Evolutionary conservation across 2,113 vertebrate species (phyloP).

Genomic region (Nycticryphes semicollaris): DNA sequence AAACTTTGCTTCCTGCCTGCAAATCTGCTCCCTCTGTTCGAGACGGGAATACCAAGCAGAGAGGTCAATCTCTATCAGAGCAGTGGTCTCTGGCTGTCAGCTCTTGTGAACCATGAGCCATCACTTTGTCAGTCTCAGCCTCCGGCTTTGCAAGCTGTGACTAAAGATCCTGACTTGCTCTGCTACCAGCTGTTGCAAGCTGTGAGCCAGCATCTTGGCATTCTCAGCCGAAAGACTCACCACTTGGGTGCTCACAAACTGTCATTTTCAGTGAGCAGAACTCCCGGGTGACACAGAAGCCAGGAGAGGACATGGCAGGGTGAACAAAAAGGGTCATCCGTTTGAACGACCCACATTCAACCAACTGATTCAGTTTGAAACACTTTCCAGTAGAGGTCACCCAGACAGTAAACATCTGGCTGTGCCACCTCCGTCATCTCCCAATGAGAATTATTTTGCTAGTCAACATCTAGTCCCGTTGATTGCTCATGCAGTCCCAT

Average conservation of each 20-base stretch:
- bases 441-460: not conserved
- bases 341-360: not conserved
- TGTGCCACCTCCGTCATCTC: not conserved
- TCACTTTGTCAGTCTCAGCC: not conserved
- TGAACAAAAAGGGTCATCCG: not conserved
- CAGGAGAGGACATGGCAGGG: not conserved
- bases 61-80: not conserved
- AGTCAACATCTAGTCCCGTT: not conserved
- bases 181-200: constrained; percentile 23
- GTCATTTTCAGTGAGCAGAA: not conserved
- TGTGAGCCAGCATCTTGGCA: constrained; percentile 47
- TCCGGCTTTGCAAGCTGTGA: not conserved
- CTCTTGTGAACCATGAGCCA: not conserved
- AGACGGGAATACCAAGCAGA: not conserved
- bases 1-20: not conserved
- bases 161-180: not conserved
- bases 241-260: not conserved
- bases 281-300: not conserved
- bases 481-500: not conserved
- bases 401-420: constrained; percentile 34
- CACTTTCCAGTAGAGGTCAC: constrained; percentile 4
- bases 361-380: constrained; percentile 2
- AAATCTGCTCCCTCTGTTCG: not conserved
- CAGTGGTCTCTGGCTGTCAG: not conserved
- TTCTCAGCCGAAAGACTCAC: constrained; percentile 8